phyloP scores from a whole-genome alignment of 2,888 invertebrate species.

The Cheiracanthium punctorium region DNA sequence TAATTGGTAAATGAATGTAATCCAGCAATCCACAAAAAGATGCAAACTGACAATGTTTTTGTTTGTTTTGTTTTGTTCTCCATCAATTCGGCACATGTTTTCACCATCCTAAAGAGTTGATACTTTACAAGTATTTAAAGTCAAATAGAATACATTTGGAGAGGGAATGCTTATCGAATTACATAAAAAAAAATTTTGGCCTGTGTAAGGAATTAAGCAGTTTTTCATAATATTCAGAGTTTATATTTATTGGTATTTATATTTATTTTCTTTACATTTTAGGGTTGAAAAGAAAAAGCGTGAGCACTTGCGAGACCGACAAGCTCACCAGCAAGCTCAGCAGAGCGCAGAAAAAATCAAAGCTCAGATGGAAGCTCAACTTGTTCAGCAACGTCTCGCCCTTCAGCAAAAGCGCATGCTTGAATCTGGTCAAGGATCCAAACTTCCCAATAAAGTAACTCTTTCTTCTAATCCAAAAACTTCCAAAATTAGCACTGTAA shows the following conservation, averaged over 20 bases:
- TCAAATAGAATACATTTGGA: too few species aligned
- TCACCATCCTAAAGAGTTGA: too few species aligned
- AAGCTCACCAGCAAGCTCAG: slow-evolving; percentile 72
- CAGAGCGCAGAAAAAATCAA: slow-evolving; percentile 76
- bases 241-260: too few species aligned
- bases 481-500: slow-evolving; percentile 44
- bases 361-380: slow-evolving; percentile 91
- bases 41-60: too few species aligned
- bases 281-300: slow-evolving; percentile 76
- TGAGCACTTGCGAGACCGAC: slow-evolving; percentile 76
- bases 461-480: slow-evolving; percentile 61
- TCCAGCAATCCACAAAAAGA: too few species aligned
- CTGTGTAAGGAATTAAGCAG: neutral
- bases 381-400: slow-evolving; percentile 90
- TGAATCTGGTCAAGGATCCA: slow-evolving; percentile 68
- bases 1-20: too few species aligned
- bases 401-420: slow-evolving; percentile 87
- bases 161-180: too few species aligned
- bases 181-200: neutral
- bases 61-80: too few species aligned
- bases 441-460: slow-evolving; percentile 61
- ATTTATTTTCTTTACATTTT: neutral
- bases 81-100: too few species aligned
- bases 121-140: too few species aligned
- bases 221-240: neutral